Percentiles rank a stretch among this genome's conserved stretches.
These are phyloP conservation scores for Phrynocephalus vlangalii DNA, from an alignment of 2,797 vertebrate species.

Conservation along the genomic window DNA sequence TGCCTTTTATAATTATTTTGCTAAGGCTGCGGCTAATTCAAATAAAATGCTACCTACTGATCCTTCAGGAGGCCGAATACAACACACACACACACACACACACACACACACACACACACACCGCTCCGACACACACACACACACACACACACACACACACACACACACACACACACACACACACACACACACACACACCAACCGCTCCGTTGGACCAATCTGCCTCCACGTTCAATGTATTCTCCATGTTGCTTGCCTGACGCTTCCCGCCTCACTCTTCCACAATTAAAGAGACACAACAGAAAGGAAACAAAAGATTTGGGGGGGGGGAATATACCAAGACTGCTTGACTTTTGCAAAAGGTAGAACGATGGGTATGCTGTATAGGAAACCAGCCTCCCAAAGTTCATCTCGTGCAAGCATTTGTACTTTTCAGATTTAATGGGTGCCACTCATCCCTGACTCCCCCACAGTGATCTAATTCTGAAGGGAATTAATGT, in stretches of 20 bases:
- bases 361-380: not conserved
- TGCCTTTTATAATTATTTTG: not conserved
- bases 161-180: too few relatives aligned
- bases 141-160: too few relatives aligned
- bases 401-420: rapidly evolving
- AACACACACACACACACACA: too few relatives aligned
- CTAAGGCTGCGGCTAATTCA: too few relatives aligned
- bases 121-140: too few relatives aligned
- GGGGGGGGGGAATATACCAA: not conserved
- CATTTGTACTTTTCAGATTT: conserved; percentile 8
- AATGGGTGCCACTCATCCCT: not conserved
- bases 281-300: rapidly evolving
- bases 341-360: not conserved
- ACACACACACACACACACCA: too few relatives aligned
- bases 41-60: too few relatives aligned
- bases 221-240: too few relatives aligned
- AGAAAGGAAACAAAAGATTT: not conserved
- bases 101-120: too few relatives aligned
- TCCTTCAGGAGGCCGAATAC: too few relatives aligned
- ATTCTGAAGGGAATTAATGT: conserved; percentile 18
- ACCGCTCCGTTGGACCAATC: not conserved
- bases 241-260: not conserved
- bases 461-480: conserved; percentile 5
- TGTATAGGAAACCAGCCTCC: rapidly evolving
- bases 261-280: not conserved